Percentiles rank a stretch among this genome's conserved stretches.
These are phyloP conservation scores for Nannospalax galili DNA, from an alignment of 2,113 vertebrate species.

Conservation along the genomic window DNA sequence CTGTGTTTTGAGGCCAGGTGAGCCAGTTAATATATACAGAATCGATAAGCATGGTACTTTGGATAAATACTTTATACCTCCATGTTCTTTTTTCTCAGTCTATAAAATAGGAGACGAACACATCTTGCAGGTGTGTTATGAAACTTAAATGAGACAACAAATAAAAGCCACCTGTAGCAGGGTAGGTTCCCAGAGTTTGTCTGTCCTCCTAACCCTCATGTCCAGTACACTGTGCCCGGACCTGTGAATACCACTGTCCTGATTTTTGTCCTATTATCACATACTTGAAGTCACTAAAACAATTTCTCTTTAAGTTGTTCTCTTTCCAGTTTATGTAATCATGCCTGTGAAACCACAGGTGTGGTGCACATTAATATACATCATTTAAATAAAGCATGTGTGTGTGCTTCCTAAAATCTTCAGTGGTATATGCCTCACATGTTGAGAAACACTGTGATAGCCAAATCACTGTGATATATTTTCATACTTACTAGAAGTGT, in stretches of 20 bases:
- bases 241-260: neutral
- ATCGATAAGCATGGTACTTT: neutral
- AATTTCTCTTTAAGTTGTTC: neutral
- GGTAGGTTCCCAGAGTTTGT: neutral
- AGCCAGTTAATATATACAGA: neutral
- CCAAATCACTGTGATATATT: neutral
- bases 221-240: neutral
- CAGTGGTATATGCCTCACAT: neutral
- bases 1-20: neutral
- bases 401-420: neutral
- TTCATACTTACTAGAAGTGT: neutral
- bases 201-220: accelerated
- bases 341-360: neutral
- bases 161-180: neutral
- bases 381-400: neutral
- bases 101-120: neutral
- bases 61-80: neutral
- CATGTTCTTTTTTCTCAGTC: neutral
- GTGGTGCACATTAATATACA: neutral
- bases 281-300: neutral
- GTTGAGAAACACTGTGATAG: neutral
- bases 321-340: neutral
- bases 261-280: neutral
- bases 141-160: neutral
- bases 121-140: neutral